Evolutionary conservation across 2,113 vertebrate species (phyloP).

Genomic region (Sigmodon hispidus): DNA sequence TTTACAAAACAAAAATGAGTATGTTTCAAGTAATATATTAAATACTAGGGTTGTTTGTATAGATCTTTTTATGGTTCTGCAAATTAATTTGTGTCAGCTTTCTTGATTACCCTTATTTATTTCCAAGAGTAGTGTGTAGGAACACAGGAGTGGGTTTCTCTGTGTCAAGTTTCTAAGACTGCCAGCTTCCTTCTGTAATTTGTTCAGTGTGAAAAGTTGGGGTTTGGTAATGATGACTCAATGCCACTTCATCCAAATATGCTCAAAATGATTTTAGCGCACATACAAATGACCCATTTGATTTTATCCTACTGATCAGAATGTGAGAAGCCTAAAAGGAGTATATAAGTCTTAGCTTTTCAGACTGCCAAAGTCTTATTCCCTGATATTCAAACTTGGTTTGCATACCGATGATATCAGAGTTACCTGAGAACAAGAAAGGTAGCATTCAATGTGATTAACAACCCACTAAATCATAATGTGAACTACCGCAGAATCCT

Average conservation of each 20-base stretch:
- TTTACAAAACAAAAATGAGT: neutral
- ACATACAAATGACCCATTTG: neutral
- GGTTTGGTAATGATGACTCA: neutral
- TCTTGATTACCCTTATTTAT: neutral
- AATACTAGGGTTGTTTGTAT: neutral
- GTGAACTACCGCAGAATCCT: neutral
- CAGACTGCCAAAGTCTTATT: neutral
- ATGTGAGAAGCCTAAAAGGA: neutral
- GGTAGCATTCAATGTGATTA: neutral
- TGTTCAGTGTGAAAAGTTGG: neutral
- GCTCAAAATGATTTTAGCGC: neutral
- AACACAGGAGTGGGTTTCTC: neutral
- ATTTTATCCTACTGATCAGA: constrained; percentile 2
- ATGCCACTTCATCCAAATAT: neutral
- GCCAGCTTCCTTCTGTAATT: neutral
- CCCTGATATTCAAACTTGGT: neutral
- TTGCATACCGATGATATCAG: neutral
- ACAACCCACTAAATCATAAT: neutral
- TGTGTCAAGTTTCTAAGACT: neutral
- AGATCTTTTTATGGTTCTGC: neutral
- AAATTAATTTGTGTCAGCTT: neutral
- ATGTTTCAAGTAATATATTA: neutral
- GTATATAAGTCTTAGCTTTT: neutral
- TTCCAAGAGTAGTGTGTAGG: neutral
- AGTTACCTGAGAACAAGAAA: neutral